phyloP scores from a whole-genome alignment of 2,888 invertebrate species.

The Napeogenes inachia region DNA sequence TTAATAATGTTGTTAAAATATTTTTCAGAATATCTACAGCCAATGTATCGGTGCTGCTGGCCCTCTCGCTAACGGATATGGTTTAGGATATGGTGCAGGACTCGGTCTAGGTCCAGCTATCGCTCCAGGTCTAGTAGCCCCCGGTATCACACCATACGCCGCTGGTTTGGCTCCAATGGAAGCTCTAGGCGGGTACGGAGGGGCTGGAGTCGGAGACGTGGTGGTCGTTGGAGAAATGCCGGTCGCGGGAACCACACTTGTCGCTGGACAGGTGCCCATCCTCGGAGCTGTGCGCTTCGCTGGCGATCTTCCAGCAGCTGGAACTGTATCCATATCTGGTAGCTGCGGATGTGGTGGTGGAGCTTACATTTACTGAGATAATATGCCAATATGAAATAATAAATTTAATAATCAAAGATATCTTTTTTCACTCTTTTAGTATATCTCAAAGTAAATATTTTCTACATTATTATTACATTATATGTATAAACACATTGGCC shows the following conservation, averaged over 20 bases:
- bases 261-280: conserved; percentile 44
- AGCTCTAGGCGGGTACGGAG: conserved; percentile 16
- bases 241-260: conserved; percentile 36
- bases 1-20: not conserved
- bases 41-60: conserved; percentile 18
- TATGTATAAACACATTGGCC: too few species aligned
- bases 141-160: not conserved
- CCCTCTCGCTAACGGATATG: conserved; percentile 2
- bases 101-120: conserved; percentile 2
- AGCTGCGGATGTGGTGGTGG: conserved; percentile 43
- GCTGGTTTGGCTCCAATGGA: conserved; percentile 6
- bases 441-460: too few species aligned
- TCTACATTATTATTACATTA: too few species aligned
- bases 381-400: too few species aligned
- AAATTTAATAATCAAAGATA: not conserved
- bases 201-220: conserved; percentile 37
- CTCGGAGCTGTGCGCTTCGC: conserved; percentile 44
- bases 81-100: not conserved
- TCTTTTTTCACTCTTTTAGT: too few species aligned
- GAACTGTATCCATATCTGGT: conserved; percentile 46
- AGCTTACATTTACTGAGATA: conserved; percentile 5
- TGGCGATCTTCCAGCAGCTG: conserved; percentile 45
- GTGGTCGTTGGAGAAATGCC: conserved; percentile 38
- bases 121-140: not conserved
- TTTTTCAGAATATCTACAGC: conserved; percentile 23